Conservation (phyloP, 2,113 vertebrate genomes). For the Rhadina sibilatrix region DNA sequence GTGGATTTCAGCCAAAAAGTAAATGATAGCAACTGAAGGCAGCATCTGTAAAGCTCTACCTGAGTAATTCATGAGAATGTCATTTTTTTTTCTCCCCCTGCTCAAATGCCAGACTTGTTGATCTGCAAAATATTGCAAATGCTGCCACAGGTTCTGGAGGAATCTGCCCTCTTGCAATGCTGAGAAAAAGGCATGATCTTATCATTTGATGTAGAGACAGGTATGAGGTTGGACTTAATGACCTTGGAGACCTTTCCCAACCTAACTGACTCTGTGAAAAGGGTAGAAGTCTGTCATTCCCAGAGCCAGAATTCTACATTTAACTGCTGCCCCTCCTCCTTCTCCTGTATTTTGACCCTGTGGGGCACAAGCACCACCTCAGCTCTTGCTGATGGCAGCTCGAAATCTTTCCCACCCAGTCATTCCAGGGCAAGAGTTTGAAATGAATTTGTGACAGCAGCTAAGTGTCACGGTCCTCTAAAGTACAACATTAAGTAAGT, state of each 20-base stretch:
- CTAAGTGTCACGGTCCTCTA: not conserved
- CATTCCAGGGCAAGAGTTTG: not conserved
- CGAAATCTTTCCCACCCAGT: not conserved
- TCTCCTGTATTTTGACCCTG: not conserved
- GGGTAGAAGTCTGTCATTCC: not conserved
- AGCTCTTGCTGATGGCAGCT: not conserved
- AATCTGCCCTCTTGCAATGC: not conserved
- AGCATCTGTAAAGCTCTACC: not conserved
- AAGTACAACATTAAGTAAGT: not conserved
- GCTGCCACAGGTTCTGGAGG: not conserved
- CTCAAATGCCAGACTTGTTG: not conserved
- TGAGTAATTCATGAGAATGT: not conserved
- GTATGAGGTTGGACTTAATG: not conserved
- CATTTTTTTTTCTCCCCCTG: not conserved
- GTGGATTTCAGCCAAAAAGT: not conserved
- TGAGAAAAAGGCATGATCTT: not conserved
- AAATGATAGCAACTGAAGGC: not conserved
- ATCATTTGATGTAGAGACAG: not conserved
- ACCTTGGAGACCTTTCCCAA: not conserved
- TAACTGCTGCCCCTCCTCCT: not conserved
- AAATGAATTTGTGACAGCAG: not conserved
- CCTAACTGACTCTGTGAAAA: not conserved
- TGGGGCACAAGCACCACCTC: not conserved
- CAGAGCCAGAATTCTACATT: not conserved
- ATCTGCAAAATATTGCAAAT: not conserved